Conservation (phyloP, 2,888 invertebrate genomes). For the Conomelus anceps region DNA sequence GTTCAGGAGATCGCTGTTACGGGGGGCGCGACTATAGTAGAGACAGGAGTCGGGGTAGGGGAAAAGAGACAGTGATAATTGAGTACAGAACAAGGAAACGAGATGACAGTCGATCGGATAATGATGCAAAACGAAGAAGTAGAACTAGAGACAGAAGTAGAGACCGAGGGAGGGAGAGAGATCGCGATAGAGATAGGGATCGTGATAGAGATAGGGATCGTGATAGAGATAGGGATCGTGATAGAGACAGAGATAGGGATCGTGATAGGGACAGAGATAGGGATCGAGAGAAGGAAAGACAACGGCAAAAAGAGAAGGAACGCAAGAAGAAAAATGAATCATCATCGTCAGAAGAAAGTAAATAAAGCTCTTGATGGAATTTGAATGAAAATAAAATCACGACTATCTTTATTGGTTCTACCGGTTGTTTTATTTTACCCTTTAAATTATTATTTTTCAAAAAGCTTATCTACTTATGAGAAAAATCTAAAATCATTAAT, state of each 20-base stretch:
- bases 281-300: not conserved
- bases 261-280: not conserved
- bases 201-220: not conserved
- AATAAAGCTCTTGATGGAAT: not conserved
- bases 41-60: not conserved
- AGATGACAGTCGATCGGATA: not conserved
- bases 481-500: no score
- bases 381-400: not conserved
- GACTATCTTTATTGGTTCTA: no score
- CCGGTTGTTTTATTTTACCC: no score
- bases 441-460: no score
- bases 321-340: no score
- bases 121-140: not conserved
- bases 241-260: not conserved
- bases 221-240: not conserved
- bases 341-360: not conserved
- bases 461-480: no score
- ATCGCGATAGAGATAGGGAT: not conserved
- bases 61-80: not conserved
- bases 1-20: not conserved
- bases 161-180: not conserved
- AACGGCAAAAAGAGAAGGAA: no score
- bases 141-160: not conserved
- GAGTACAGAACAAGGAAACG: not conserved
- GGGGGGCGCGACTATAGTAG: not conserved